A percentile compares a stretch with the other conserved stretches of the same genome.
phyloP scores from a whole-genome alignment of 2,113 vertebrate genomes.

The Panurus biarmicus region DNA sequence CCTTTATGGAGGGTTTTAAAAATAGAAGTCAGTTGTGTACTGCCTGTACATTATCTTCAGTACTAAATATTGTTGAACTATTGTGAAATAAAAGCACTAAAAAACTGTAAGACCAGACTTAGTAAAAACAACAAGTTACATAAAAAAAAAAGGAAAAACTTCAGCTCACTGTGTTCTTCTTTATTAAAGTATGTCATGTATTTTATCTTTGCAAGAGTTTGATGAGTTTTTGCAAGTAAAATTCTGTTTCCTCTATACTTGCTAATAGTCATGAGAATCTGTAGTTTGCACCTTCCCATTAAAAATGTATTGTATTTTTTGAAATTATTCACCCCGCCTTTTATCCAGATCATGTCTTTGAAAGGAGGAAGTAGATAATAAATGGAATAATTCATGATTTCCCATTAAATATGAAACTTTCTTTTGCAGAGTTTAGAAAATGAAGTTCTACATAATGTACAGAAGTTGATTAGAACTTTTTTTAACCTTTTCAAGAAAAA shows the following conservation, averaged over 20 bases:
- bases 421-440: constrained; percentile 95
- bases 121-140: constrained; percentile 70
- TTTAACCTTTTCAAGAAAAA: constrained; percentile 75
- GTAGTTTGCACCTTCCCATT: constrained; percentile 85
- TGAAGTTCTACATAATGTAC: constrained; percentile 99
- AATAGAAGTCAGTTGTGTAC: constrained; percentile 7
- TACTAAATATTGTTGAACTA: constrained; percentile 38
- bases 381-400: constrained; percentile 99
- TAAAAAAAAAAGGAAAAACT: constrained; percentile 67
- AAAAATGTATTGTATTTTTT: constrained; percentile 87
- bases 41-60: neutral
- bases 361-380: constrained; percentile 96
- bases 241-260: constrained; percentile 83
- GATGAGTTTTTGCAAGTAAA: constrained; percentile 83
- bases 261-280: constrained; percentile 86
- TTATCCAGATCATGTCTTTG: constrained; percentile 94
- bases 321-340: constrained; percentile 91
- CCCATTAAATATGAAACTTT: constrained; percentile 99
- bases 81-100: constrained; percentile 46
- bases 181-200: constrained; percentile 73
- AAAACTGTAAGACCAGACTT: constrained; percentile 52
- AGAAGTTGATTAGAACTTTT: constrained; percentile 93
- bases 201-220: constrained; percentile 77
- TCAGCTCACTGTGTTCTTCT: constrained; percentile 58
- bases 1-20: neutral